Conservation (phyloP, 2,113 vertebrate species). For the Chaetodon auriga region DNA sequence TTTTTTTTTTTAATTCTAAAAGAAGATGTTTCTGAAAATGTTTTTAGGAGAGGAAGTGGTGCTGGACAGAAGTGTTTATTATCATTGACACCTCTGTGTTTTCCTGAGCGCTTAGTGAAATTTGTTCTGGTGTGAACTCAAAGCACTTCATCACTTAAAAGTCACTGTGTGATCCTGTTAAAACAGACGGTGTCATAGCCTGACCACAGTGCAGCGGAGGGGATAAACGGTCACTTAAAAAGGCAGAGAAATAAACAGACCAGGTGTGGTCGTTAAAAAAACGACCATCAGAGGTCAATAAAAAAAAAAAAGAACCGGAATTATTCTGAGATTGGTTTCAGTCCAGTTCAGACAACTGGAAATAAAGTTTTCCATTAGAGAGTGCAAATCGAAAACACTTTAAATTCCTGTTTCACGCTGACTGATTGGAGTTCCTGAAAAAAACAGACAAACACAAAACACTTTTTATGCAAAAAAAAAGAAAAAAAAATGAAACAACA, state of each 20-base stretch:
- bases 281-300: constrained; percentile 68
- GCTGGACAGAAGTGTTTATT: constrained; percentile 57
- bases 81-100: constrained; percentile 59
- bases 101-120: constrained; percentile 79
- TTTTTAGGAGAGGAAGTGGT: constrained; percentile 58
- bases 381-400: constrained; percentile 54
- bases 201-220: constrained; percentile 26
- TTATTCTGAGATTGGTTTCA: constrained; percentile 27
- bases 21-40: constrained; percentile 46
- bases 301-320: constrained; percentile 47
- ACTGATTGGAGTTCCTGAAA: constrained; percentile 34
- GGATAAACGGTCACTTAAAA: constrained; percentile 53
- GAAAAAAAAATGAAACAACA: neutral
- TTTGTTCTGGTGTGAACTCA: constrained; percentile 71
- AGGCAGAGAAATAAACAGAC: constrained; percentile 55
- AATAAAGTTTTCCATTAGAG: constrained; percentile 39
- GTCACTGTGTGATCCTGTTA: constrained; percentile 68
- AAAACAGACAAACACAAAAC: constrained; percentile 18
- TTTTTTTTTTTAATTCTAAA: constrained; percentile 45
- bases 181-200: constrained; percentile 69
- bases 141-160: constrained; percentile 79
- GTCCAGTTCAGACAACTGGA: constrained; percentile 31
- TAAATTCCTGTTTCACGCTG: constrained; percentile 37
- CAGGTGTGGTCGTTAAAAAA: constrained; percentile 67
- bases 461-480: constrained; percentile 15